Percentiles rank a stretch among this genome's conserved stretches.
Evolutionary conservation across 2,888 invertebrate species (phyloP).

Genomic region (Anarsia innoxiella): DNA sequence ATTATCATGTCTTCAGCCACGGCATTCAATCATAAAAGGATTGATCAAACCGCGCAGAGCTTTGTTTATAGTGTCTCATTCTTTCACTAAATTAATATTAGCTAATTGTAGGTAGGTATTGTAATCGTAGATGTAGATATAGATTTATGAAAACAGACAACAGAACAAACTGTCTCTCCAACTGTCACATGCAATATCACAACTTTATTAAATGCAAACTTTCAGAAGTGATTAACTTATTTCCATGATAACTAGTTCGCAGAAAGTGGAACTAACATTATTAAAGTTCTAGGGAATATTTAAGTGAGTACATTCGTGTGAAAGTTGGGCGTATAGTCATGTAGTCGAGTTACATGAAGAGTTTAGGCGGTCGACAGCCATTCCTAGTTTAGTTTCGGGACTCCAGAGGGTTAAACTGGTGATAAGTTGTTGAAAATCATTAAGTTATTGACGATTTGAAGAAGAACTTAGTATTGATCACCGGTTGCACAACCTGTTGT

Average conservation of each 20-base stretch:
- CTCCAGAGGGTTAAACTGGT: background rate
- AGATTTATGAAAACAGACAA: no score
- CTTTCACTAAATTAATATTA: no score
- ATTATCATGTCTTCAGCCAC: no score
- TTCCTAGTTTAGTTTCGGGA: background rate
- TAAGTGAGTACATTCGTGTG: slow-evolving; percentile 11
- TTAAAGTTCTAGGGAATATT: slow-evolving; percentile 16
- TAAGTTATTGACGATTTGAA: no score
- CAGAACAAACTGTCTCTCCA: background rate
- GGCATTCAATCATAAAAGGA: no score
- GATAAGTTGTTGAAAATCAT: background rate
- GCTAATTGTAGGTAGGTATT: no score
- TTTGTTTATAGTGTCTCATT: no score
- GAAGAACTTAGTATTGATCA: no score
- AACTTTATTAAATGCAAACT: slow-evolving; percentile 12
- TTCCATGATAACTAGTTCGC: slow-evolving; percentile 17
- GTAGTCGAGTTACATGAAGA: background rate
- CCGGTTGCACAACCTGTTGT: no score
- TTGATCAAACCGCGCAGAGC: no score
- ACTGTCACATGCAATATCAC: slow-evolving; percentile 6
- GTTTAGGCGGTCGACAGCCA: slow-evolving; percentile 5
- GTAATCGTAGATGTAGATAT: no score
- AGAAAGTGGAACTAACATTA: slow-evolving; percentile 14
- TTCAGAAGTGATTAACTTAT: slow-evolving; percentile 16
- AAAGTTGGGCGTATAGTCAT: no score